Base-by-base conservation (phyloP, 2,113 vertebrate genomes). In the Zosterops hypoxanthus region DNA sequence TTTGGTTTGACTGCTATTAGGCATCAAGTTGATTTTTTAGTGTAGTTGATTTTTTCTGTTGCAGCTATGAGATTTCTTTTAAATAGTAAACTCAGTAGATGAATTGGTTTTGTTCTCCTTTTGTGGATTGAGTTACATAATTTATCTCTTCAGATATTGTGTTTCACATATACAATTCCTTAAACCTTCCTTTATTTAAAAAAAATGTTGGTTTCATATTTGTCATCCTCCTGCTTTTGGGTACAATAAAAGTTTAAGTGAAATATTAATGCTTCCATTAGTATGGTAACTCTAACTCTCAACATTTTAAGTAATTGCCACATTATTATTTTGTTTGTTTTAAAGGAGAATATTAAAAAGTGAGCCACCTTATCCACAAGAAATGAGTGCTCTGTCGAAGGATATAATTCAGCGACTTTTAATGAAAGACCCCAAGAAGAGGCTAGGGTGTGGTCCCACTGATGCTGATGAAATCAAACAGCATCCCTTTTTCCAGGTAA, bases 401-500 rank as follows among this genome's bases (percentile, higher is more conserved):
- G 99, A 99, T 97, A 95, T 99, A 82, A 99, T 99, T 97, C 98
- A 99, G 92, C 95, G 96, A 42, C 98, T 99, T 93, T 96, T 99
- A 93, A 97, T 98, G 96, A 99, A 99, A 98, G 99, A 99, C 86
- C 99, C 99, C 50, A 99, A 99, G 97, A 99, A 99, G 97, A 98
- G 99, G 76, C 89, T 99, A 70, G 99, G 99, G 21, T 99, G 99
- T 41, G 99, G 99, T 84, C 98, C 98, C 17, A 97, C 97, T 29
- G 99, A 99, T 88, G 99, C 98, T 2, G 98, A 99, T 83, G 98
- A 99, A 94, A 98, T 99, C 86, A 99, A 99, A 95, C 98, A 98
- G n/a, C 99, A 99, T 92, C 98, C 98, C 7, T 99, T 99, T 96
- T 99, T 99, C 94, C 98, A 99, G 99, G 99, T 99, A 95, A 97